Evolutionary conservation across 2,797 vertebrate genomes (phyloP), one percentile per base, ranked within the genome.

Genomic region (Hyperoplus lanceolatus): DNA sequence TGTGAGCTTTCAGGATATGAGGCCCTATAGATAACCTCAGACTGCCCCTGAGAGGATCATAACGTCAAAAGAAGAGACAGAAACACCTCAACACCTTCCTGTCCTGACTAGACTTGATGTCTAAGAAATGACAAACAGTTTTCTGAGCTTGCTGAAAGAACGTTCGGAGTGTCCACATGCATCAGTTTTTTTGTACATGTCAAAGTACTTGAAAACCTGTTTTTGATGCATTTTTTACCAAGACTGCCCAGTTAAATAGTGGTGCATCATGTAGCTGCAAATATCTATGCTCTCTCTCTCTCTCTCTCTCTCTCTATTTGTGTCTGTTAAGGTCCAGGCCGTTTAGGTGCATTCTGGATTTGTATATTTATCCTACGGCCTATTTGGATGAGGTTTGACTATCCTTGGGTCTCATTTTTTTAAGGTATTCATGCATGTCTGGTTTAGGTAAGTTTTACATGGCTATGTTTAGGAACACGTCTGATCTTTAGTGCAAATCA

Each of bases 11-110:
- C 77, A 82, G 79, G 79, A 85, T 76, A 76, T 48, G 78, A 83
- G 77, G 71, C 70, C 80, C 75, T 69, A 73, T 36, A 73, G 72
- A 68, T 85, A 70, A 83, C 82, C 87, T 80, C 70, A 21, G 48
- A 54, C 69, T 75, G 80, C 60, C 73, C 79, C 45, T 5, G 3
- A 79, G 73, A 74, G 53, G 70, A 82, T 83, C 66, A 59, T 1
- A n/a, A 62, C 56, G 58, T 77, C 57, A 72, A 64, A 15, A 55
- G 53, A 56, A 53, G 58, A n/a, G 49, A 76, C 6, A n/a, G 60
- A 66, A 67, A 79, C 49, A 43, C 62, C 66, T 62, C 41, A 62
- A 75, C 71, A 39, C 61, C 65, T 65, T 66, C 21, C 48, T 11
- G 50, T 79, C 79, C 74, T 60, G 62, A 79, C 60, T 65, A 65